Evolutionary conservation across 1,140 invertebrate species (phyloP).

Genomic region (Pseudomyrmex pallidus): DNA sequence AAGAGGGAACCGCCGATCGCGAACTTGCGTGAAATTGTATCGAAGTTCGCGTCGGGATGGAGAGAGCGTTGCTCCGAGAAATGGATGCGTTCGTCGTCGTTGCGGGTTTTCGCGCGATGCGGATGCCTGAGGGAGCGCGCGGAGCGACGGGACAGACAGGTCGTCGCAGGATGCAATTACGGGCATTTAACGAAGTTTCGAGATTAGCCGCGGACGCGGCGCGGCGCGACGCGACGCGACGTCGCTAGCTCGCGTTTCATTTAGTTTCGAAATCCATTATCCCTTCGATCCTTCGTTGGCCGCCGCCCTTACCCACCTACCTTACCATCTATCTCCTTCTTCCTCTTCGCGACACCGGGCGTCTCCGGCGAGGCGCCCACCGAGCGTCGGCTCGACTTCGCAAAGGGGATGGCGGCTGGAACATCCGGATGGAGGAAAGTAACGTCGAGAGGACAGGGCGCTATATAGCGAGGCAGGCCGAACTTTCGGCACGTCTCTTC

Average conservation of each 20-base stretch:
- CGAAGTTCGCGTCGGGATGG: conserved; percentile 47
- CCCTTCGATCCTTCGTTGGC: conserved; percentile 61
- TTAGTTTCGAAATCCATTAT: conserved; percentile 83
- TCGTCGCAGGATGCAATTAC: conserved; percentile 80
- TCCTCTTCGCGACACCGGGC: not conserved
- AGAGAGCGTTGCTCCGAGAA: conserved; percentile 26
- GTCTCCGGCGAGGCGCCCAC: conserved; percentile 28
- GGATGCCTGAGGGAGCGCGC: conserved; percentile 47
- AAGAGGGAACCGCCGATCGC: conserved; percentile 53
- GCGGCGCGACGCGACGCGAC: conserved; percentile 39
- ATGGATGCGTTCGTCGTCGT: conserved; percentile 44
- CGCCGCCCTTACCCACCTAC: not conserved
- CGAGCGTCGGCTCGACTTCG: conserved; percentile 59
- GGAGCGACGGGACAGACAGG: conserved; percentile 12
- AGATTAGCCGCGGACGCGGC: conserved; percentile 78
- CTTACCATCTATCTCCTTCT: not conserved
- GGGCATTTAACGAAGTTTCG: conserved; percentile 83
- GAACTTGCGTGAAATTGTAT: conserved; percentile 69
- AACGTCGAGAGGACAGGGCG: conserved; percentile 27
- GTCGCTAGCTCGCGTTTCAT: conserved; percentile 77
- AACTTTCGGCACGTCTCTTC: conserved; percentile 62
- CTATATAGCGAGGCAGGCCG: conserved; percentile 20
- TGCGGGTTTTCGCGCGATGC: conserved; percentile 42
- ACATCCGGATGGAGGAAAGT: not conserved
- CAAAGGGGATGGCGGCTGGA: conserved; percentile 28